These are phyloP conservation scores for Microtus montanus DNA, from an alignment of 2,113 vertebrate species.

Conservation along the genomic window DNA sequence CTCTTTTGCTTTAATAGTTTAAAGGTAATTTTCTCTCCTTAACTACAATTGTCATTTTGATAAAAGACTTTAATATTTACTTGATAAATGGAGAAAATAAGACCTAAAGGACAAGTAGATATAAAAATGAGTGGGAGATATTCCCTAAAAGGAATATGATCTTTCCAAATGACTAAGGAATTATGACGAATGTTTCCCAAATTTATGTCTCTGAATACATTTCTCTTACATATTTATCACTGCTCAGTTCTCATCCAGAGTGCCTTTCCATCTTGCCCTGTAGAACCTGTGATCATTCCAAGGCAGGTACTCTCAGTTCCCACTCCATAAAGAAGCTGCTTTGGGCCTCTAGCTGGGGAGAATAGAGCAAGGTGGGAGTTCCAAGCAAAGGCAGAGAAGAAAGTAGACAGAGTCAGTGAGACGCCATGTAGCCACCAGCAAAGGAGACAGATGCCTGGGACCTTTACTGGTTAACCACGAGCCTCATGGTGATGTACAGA, in stretches of 20 bases:
- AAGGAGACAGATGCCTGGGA: too few species aligned
- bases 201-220: neutral
- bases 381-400: too few species aligned
- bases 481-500: too few species aligned
- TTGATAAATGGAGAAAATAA: neutral
- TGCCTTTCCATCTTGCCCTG: neutral
- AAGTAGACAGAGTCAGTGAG: too few species aligned
- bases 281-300: neutral
- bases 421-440: too few species aligned
- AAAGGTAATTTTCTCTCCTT: neutral
- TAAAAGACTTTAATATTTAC: neutral
- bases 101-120: neutral
- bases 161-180: neutral
- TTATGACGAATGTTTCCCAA: neutral
- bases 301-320: neutral
- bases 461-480: too few species aligned
- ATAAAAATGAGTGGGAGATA: neutral
- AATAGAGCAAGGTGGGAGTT: too few species aligned
- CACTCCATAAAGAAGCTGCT: too few species aligned
- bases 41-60: neutral
- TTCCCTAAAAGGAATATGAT: neutral
- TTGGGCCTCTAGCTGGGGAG: too few species aligned
- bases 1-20: neutral
- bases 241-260: neutral
- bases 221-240: too few species aligned